Evolutionary conservation across 2,888 invertebrate species (phyloP).

Genomic region (Rotaria macrura): DNA sequence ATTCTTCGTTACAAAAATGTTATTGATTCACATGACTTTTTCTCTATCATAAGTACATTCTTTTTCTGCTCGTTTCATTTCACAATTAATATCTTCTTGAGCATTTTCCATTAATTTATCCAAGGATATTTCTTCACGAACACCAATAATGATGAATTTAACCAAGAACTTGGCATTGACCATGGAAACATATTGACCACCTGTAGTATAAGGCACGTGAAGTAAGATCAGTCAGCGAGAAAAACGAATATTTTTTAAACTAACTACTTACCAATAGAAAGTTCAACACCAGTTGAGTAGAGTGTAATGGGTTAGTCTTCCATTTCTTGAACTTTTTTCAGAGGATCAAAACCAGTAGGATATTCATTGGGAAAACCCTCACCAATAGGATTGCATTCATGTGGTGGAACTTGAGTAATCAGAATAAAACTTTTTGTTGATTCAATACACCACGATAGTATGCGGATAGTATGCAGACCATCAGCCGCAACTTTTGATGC

Average conservation of each 20-base stretch:
- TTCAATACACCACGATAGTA: conserved; percentile 41
- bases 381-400: conserved; percentile 38
- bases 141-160: conserved; percentile 42
- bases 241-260: no score
- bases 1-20: conserved; percentile 21
- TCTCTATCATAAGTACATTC: conserved; percentile 9
- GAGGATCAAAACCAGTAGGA: not conserved
- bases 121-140: conserved; percentile 43
- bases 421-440: conserved; percentile 37
- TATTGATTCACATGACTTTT: not conserved
- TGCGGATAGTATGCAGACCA: conserved; percentile 41
- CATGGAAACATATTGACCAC: conserved; percentile 44
- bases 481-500: conserved; percentile 44
- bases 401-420: not conserved
- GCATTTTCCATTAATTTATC: conserved; percentile 41
- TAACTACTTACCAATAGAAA: not conserved
- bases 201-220: conserved; percentile 42
- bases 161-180: conserved; percentile 39
- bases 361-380: conserved; percentile 37
- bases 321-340: not conserved
- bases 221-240: conserved; percentile 33
- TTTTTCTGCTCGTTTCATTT: conserved; percentile 25
- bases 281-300: not conserved
- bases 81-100: conserved; percentile 37
- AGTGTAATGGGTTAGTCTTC: not conserved